A percentile compares a stretch with the other conserved stretches of the same genome.
Conservation (phyloP, 1,140 invertebrate species). For the Drosophila parabipectinata region DNA sequence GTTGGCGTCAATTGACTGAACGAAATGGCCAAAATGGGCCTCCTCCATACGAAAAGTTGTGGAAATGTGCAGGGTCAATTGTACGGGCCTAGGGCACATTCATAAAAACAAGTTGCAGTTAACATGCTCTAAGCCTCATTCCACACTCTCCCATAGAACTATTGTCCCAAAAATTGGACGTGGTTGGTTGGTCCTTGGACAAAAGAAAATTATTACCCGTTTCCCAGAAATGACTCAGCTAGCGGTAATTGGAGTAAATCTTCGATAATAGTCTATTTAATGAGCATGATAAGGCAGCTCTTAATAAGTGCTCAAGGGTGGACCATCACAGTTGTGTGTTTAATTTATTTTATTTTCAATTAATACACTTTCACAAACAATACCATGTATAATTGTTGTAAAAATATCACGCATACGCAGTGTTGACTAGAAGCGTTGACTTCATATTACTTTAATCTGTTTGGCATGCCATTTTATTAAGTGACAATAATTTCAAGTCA, state of each 20-base stretch:
- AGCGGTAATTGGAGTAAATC: conserved; percentile 24
- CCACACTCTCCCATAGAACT: conserved; percentile 26
- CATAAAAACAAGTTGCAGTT: conserved; percentile 66
- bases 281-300: conserved; percentile 4
- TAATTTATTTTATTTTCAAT: background rate
- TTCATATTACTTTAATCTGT: background rate
- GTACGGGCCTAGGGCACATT: conserved; percentile 14
- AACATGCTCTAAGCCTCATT: conserved; percentile 34
- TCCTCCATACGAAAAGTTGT: conserved; percentile 1
- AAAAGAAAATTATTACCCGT: conserved; percentile 29
- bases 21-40: conserved; percentile 53
- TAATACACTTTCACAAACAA: background rate
- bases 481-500: background rate
- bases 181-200: conserved; percentile 11
- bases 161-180: conserved; percentile 56
- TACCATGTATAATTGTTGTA: background rate
- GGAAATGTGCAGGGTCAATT: conserved; percentile 47
- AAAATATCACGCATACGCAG: background rate
- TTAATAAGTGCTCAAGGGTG: background rate
- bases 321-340: conserved; percentile 1
- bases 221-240: conserved; percentile 25
- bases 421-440: background rate
- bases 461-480: background rate
- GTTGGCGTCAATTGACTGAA: conserved; percentile 70
- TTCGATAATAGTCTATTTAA: conserved; percentile 20